A percentile compares a stretch with the other conserved stretches of the same genome.
phyloP scores from a whole-genome alignment of 1,140 invertebrate species.

The Drosophila subobscura region DNA sequence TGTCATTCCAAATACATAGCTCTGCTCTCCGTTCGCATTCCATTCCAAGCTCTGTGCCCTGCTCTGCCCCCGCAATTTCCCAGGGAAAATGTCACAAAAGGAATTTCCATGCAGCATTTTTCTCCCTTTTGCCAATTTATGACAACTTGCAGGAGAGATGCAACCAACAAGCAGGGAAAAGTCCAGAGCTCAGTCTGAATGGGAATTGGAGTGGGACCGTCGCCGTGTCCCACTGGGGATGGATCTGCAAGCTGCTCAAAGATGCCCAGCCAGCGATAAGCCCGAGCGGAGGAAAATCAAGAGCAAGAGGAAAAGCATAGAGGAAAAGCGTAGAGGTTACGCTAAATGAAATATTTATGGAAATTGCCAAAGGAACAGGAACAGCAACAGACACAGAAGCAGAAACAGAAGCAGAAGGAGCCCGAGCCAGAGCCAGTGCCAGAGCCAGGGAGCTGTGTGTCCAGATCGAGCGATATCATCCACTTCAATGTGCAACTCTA shows the following conservation, averaged over 20 bases:
- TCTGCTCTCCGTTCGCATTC: slow-evolving; percentile 22
- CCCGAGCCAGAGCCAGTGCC: not conserved
- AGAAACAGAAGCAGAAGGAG: slow-evolving; percentile 2
- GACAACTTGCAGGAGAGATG: slow-evolving; percentile 50
- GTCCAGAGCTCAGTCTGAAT: slow-evolving; percentile 1
- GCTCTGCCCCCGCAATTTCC: slow-evolving; percentile 31
- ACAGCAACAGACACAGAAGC: not conserved
- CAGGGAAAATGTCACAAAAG: slow-evolving; percentile 60
- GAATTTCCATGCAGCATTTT: slow-evolving; percentile 16
- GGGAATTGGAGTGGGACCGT: slow-evolving; percentile 10
- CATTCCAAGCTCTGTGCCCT: slow-evolving; percentile 38
- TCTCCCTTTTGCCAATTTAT: slow-evolving; percentile 69
- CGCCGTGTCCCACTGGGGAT: slow-evolving; percentile 8
- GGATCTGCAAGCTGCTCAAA: slow-evolving; percentile 13
- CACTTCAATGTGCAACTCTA: slow-evolving; percentile 28
- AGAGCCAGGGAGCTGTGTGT: slow-evolving; percentile 14
- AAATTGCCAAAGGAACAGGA: slow-evolving; percentile 55
- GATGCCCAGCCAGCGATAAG: slow-evolving; percentile 70
- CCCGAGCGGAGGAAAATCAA: slow-evolving; percentile 40
- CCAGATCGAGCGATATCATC: slow-evolving; percentile 42
- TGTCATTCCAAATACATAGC: slow-evolving; percentile 37
- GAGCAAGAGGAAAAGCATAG: slow-evolving; percentile 58
- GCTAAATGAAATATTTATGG: slow-evolving; percentile 81
- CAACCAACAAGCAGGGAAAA: slow-evolving; percentile 50
- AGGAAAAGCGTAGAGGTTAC: slow-evolving; percentile 56